Conservation (phyloP, 2,113 vertebrate species). For the Marmota flaviventris region DNA sequence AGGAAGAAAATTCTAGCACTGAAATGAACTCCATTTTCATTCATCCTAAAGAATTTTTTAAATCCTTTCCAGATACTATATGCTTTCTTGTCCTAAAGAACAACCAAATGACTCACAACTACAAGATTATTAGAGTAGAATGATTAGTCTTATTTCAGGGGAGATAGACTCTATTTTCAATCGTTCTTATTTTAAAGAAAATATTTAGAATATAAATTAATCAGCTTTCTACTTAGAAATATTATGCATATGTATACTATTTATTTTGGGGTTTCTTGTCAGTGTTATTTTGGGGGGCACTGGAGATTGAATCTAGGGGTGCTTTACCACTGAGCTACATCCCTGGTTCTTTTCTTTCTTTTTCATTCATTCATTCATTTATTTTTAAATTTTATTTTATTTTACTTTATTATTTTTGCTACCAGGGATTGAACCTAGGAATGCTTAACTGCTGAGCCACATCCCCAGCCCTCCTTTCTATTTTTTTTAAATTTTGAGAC, state of each 20-base stretch:
- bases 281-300: neutral
- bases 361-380: no score
- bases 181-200: conserved; percentile 41
- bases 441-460: no score
- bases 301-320: no score
- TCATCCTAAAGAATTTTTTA: conserved; percentile 15
- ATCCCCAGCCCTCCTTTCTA: no score
- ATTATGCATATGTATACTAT: neutral
- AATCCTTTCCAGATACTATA: conserved; percentile 10
- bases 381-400: no score
- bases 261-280: neutral
- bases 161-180: neutral
- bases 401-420: no score
- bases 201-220: neutral
- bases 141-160: conserved; percentile 37
- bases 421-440: no score
- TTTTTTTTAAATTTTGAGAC: no score
- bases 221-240: conserved; percentile 2
- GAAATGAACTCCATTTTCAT: conserved; percentile 54
- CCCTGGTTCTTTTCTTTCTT: no score
- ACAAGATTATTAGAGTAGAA: neutral
- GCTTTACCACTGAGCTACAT: no score
- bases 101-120: neutral
- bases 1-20: neutral
- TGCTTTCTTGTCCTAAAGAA: neutral